A percentile compares a stretch with the other conserved stretches of the same genome.
Conservation (phyloP, 2,113 vertebrate species). For the Corythornis madagascariensis region DNA sequence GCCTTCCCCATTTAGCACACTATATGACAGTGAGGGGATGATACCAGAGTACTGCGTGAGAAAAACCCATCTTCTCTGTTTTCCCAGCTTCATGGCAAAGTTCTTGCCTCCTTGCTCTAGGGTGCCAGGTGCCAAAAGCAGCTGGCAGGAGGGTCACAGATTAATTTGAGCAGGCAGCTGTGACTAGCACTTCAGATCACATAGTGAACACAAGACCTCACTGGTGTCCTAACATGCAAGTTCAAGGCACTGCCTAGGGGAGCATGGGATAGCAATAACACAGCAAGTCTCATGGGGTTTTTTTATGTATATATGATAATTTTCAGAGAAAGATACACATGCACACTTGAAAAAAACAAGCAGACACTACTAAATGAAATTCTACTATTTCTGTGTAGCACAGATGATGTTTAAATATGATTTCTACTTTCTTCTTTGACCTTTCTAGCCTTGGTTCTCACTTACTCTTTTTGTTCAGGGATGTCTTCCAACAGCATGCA, state of each 20-base stretch:
- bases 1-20: neutral
- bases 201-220: neutral
- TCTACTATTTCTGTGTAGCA: neutral
- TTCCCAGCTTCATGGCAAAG: neutral
- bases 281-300: neutral
- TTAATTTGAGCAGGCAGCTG: neutral
- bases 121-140: neutral
- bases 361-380: neutral
- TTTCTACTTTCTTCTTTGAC: neutral
- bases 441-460: slow-evolving; percentile 23
- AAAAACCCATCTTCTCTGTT: neutral
- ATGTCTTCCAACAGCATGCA: slow-evolving; percentile 86
- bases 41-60: neutral
- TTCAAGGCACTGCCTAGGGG: neutral
- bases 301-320: neutral
- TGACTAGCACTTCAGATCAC: neutral
- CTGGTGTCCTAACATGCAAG: neutral
- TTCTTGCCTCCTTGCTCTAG: neutral
- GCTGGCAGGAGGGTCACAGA: neutral
- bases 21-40: neutral
- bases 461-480: slow-evolving; percentile 85
- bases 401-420: neutral
- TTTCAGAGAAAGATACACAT: neutral
- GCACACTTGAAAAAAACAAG: neutral
- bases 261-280: neutral